Evolutionary conservation across 2,797 vertebrate genomes (phyloP), one percentile per base, ranked within the genome.

Genomic region (Rhinichthys osculus): DNA sequence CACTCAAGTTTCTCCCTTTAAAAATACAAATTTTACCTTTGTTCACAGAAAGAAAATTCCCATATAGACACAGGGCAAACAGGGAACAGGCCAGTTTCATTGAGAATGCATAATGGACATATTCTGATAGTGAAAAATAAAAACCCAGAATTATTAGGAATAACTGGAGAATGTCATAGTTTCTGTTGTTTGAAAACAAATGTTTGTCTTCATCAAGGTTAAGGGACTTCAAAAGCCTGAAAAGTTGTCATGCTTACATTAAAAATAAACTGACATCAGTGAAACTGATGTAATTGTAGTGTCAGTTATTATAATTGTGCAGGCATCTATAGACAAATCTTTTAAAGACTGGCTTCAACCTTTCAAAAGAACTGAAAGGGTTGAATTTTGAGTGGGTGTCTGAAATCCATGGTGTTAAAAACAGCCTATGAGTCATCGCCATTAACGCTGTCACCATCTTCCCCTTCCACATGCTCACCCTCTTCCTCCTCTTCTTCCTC

Each of bases 381-480:
- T 57, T 78, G 90, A 88, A 88, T 89, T 89, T 82, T 38, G 88
- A 64, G 86, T 91, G 86, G 52, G 64, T 82, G 81, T 70, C 85
- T 89, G 59, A 72, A 86, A 50, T 87, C 78, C 73, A 19, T 17
- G 14, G 77, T 5, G 30, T 67, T 35, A 78, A 38, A 69, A 35
- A 54, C 38, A 50, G n/a, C 90, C 94, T 97, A 97, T 83, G 95
- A 96, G 92, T 95, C 96, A 66, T 98, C 96, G 3, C 97, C 96
- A 87, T 97, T 97, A 85, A 97, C 90, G 66, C 97, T 98, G 95
- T 98, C 96, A 9, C 92, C 95, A 72, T 97, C 97, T 89, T 97
- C 96, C 13, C 97, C 97, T 77, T 94, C 95, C 88, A 97, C 96
- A 87, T 97, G 87, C 23, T 89, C 88, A 30, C 87, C 83, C 72